These are phyloP conservation scores for Apodemus speciosus DNA, from an alignment of 2,113 vertebrate species.

Conservation along the genomic window DNA sequence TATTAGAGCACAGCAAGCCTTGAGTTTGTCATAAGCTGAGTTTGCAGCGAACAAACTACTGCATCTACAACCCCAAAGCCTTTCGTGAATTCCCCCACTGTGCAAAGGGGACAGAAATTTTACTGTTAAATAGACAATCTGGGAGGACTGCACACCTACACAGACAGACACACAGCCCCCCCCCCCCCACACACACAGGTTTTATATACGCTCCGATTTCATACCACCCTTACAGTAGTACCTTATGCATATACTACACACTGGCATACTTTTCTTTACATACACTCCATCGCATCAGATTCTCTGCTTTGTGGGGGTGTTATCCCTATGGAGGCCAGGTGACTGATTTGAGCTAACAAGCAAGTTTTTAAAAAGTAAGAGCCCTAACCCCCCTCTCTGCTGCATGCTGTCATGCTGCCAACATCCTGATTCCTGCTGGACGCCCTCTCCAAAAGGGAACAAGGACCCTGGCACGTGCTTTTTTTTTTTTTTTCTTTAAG, in stretches of 20 bases:
- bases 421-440: background rate
- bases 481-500: background rate
- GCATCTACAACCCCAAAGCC: slow-evolving; percentile 69
- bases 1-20: slow-evolving; percentile 72
- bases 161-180: too few relatives aligned
- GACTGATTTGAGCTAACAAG: background rate
- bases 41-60: slow-evolving; percentile 75
- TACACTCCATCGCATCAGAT: background rate
- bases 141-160: background rate
- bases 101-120: slow-evolving; percentile 45
- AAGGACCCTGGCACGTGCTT: background rate
- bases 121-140: slow-evolving; percentile 7
- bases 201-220: background rate
- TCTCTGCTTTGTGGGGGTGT: background rate
- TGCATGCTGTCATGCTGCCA: background rate
- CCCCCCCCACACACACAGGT: background rate
- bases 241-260: background rate
- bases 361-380: background rate
- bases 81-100: slow-evolving; percentile 37
- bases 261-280: background rate
- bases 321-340: background rate
- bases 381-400: background rate
- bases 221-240: background rate
- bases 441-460: background rate
- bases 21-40: slow-evolving; percentile 76